Evolutionary conservation across 2,888 invertebrate species (phyloP).

Genomic region (Eilema caniola): DNA sequence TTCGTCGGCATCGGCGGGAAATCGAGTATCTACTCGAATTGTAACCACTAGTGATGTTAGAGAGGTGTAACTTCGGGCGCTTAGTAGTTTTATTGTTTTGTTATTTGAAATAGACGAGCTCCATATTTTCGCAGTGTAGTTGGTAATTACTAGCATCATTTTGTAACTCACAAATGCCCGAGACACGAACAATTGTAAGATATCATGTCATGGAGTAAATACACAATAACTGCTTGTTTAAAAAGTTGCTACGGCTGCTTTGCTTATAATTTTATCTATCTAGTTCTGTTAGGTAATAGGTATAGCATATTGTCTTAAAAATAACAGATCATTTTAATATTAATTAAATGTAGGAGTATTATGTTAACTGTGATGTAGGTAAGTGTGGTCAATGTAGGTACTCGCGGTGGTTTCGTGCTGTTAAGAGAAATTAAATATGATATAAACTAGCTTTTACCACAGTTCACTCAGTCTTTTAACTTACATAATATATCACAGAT

Average conservation of each 20-base stretch:
- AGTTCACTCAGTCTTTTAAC: no score
- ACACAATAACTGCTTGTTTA: conserved; percentile 26
- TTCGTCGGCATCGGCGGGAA: conserved; percentile 71
- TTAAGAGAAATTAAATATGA: neutral
- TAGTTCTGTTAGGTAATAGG: neutral
- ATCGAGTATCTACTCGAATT: conserved; percentile 74
- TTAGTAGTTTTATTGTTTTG: conserved; percentile 51
- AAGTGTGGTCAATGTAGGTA: neutral
- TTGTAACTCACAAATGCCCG: conserved; percentile 42
- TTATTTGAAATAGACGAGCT: conserved; percentile 33
- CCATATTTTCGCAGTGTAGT: conserved; percentile 44
- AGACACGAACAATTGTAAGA: conserved; percentile 33
- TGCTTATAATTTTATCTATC: conserved; percentile 7
- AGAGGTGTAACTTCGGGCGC: conserved; percentile 55
- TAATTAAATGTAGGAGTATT: neutral
- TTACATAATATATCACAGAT: no score
- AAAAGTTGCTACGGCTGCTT: conserved; percentile 12
- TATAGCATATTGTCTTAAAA: neutral
- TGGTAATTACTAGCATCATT: conserved; percentile 42
- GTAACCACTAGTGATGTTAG: conserved; percentile 55
- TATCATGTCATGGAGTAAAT: conserved; percentile 28
- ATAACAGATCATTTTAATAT: neutral
- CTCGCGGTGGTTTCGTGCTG: no score
- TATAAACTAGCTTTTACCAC: no score
- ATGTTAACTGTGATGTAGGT: no score